Conservation (phyloP, 2,797 vertebrate genomes). For the Alfaro cultratus region DNA sequence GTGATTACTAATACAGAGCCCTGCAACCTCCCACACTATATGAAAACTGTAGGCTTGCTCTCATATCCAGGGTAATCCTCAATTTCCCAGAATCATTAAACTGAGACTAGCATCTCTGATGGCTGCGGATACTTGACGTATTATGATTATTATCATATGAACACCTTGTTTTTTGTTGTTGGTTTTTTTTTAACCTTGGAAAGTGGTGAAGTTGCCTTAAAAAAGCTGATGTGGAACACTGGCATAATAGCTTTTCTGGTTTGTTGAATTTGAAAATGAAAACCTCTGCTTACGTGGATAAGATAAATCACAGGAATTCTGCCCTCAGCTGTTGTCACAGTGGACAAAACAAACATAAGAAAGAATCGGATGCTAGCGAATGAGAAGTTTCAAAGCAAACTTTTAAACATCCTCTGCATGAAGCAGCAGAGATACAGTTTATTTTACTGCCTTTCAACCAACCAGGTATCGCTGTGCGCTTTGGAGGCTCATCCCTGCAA, state of each 20-base stretch:
- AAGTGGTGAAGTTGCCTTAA: conserved; percentile 69
- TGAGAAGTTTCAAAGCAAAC: conserved; percentile 46
- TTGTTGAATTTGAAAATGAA: conserved; percentile 66
- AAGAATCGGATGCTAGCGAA: conserved; percentile 41
- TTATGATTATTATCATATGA: conserved; percentile 82
- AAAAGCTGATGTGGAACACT: conserved; percentile 76
- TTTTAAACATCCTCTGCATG: conserved; percentile 39
- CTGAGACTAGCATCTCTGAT: conserved; percentile 83
- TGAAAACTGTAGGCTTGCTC: conserved; percentile 83
- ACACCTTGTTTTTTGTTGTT: conserved; percentile 67
- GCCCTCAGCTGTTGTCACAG: conserved; percentile 81
- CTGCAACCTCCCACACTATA: conserved; percentile 84
- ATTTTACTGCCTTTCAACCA: conserved; percentile 56
- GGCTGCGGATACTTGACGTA: conserved; percentile 81
- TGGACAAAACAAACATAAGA: conserved; percentile 58
- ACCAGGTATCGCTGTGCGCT: conserved; percentile 52
- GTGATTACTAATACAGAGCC: conserved; percentile 84
- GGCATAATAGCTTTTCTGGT: conserved; percentile 72
- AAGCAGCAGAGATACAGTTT: conserved; percentile 44
- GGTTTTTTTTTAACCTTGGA: conserved; percentile 57
- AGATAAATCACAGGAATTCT: conserved; percentile 64
- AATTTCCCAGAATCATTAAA: conserved; percentile 85
- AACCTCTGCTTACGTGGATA: conserved; percentile 55
- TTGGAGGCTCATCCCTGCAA: conserved; percentile 49
- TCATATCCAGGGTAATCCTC: conserved; percentile 83